Evolutionary conservation across 2,113 vertebrate species (phyloP), one percentile per base, ranked within the genome.

Genomic region (Saguinus imperator): DNA sequence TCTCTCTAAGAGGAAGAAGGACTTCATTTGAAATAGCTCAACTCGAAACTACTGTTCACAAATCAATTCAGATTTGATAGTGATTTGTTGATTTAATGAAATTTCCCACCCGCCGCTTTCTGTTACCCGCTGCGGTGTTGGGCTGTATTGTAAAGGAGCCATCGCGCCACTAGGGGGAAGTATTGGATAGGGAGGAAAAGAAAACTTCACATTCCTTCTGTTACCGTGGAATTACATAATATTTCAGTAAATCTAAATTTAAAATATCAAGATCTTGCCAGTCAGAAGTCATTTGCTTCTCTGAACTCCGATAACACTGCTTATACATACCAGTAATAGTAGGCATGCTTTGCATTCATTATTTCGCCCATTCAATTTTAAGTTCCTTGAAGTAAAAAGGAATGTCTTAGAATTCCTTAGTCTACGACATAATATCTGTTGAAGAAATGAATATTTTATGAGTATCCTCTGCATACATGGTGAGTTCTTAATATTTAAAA

Each of bases 101-200:
- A 79, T 7, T 70, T 84, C 70, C 9, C 37, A 40, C n/a, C 35
- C 58, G 18, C 23, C 18, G 13, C 18, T 70, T 91, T 55, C 66
- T 91, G 25, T n/a, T 18, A 18, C 2, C 6, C 8, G 7, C 17
- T 1, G 8, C 57, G 16, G 21, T 73, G 21, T 17, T 61, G 57
- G 61, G 92, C 87, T 27, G 58, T 48, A 6, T 52, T 76, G 84
- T 50, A 57, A n/a, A 21, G 85, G 9, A 45, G 27, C 12, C 5
- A 21, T 5, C 1, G 29, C 13, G 61, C 89, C 96, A 93, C 96
- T 21, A 95, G 97, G 35, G 83, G 95, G 77, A 6, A 94, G 48
- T 93, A 73, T 43, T 93, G 86, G 55, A 86, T 35, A 91, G 57
- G 5, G n/a, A 96, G 75, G 55, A 64, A 76, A 91, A 77, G 29